Evolutionary conservation across 2,888 invertebrate species (phyloP).

Genomic region (Prosapia bicincta): DNA sequence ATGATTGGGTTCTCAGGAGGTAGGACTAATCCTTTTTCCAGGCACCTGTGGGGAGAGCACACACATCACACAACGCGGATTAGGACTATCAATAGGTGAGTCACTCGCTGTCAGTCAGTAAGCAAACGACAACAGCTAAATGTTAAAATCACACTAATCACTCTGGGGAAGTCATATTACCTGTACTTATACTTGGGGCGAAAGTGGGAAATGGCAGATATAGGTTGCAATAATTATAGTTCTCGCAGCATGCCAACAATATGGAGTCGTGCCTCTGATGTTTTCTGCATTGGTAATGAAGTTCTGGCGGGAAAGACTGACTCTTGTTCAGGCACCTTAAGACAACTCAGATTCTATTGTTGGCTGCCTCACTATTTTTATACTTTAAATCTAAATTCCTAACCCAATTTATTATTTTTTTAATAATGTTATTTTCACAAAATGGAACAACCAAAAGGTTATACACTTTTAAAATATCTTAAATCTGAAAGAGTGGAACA

Average conservation of each 20-base stretch:
- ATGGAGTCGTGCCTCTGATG: slow-evolving; percentile 14
- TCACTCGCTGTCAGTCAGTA: background rate
- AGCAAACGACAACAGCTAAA: background rate
- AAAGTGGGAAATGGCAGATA: slow-evolving; percentile 5
- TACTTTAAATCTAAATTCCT: background rate
- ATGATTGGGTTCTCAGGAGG: slow-evolving; percentile 78
- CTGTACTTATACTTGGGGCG: slow-evolving; percentile 25
- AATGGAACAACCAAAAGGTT: background rate
- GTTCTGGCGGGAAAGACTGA: slow-evolving; percentile 59
- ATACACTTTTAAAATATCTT: no score
- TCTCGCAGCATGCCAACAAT: slow-evolving; percentile 62
- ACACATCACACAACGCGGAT: slow-evolving; percentile 4
- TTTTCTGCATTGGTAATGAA: slow-evolving; percentile 43
- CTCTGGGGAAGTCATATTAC: background rate
- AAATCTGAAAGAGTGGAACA: no score
- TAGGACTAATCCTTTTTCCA: slow-evolving; percentile 67
- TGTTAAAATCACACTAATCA: background rate
- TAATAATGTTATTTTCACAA: background rate
- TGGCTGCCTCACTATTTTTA: background rate
- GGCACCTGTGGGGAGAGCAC: slow-evolving; percentile 57
- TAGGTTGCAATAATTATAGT: slow-evolving; percentile 67
- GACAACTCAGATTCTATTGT: slow-evolving; percentile 18
- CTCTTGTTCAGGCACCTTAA: slow-evolving; percentile 52
- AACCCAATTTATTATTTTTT: background rate
- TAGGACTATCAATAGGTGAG: slow-evolving; percentile 1